phyloP scores from a whole-genome alignment of 1,140 invertebrate species.

The Elymnias hypermnestra region DNA sequence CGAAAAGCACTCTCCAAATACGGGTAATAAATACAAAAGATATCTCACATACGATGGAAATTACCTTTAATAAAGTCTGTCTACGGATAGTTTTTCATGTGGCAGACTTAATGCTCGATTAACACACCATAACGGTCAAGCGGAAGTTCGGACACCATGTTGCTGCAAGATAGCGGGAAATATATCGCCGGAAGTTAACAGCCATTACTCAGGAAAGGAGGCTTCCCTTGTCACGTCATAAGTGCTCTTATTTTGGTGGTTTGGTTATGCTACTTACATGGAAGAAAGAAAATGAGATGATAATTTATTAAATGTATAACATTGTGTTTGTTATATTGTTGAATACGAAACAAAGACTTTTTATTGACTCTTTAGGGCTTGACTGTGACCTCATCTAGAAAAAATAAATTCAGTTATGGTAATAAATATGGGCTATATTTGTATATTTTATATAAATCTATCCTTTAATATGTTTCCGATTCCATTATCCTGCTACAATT shows the following conservation, averaged over 20 bases:
- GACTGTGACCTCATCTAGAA: no score
- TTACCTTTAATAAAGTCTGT: constrained; percentile 16
- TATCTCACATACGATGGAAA: constrained; percentile 2
- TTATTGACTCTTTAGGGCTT: no score
- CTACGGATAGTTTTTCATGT: constrained; percentile 63
- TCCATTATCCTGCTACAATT: no score
- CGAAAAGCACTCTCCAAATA: background rate
- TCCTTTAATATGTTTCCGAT: no score
- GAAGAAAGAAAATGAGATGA: background rate
- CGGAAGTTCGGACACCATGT: constrained; percentile 59
- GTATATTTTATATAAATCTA: no score
- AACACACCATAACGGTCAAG: constrained; percentile 68
- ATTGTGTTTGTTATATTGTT: background rate
- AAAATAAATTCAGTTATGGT: no score
- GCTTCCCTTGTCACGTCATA: constrained; percentile 64
- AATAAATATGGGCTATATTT: no score
- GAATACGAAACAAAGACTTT: background rate
- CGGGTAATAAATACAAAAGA: constrained; percentile 4
- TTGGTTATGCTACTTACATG: constrained; percentile 1
- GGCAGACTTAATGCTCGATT: constrained; percentile 63
- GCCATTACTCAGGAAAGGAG: constrained; percentile 70
- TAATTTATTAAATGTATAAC: background rate
- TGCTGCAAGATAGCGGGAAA: constrained; percentile 70
- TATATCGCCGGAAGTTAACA: constrained; percentile 66
- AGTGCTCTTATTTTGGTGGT: constrained; percentile 50